These are phyloP conservation scores for Stegostoma tigrinum DNA, from an alignment of 2,113 vertebrate species.

Conservation along the genomic window DNA sequence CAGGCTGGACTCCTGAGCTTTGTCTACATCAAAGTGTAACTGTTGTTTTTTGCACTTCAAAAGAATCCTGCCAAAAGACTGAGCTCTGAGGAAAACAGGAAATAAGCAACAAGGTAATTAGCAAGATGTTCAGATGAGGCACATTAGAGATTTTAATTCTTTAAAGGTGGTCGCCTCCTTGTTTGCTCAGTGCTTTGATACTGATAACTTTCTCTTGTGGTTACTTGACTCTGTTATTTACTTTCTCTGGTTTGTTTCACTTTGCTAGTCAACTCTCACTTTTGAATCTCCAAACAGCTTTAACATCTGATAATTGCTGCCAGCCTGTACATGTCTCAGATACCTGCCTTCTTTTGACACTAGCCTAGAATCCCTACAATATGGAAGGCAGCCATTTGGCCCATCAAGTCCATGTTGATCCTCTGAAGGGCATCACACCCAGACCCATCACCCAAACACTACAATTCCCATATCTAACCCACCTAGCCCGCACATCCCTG, in stretches of 20 bases:
- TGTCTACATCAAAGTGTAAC: constrained; percentile 47
- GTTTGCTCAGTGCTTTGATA: constrained; percentile 44
- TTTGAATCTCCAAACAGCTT: neutral
- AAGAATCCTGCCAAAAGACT: constrained; percentile 71
- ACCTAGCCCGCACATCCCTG: neutral
- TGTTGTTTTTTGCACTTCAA: constrained; percentile 77
- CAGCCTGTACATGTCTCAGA: neutral
- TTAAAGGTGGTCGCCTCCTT: constrained; percentile 48
- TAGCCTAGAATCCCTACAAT: neutral
- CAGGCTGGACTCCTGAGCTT: neutral
- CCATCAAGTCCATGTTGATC: too few species aligned
- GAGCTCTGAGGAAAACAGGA: constrained; percentile 66
- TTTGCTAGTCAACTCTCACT: neutral
- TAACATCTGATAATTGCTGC: neutral
- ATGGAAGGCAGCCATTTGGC: too few species aligned
- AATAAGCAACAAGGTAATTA: constrained; percentile 76
- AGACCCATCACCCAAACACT: too few species aligned
- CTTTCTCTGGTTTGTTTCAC: neutral
- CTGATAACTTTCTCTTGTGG: neutral
- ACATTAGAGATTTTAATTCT: constrained; percentile 50
- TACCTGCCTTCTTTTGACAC: neutral
- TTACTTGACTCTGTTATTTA: neutral
- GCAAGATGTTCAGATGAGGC: constrained; percentile 74
- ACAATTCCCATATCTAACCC: too few species aligned
- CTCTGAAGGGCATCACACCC: too few species aligned